Base-by-base conservation (phyloP, 2,888 invertebrate genomes). In the Diarsia brunnea region DNA sequence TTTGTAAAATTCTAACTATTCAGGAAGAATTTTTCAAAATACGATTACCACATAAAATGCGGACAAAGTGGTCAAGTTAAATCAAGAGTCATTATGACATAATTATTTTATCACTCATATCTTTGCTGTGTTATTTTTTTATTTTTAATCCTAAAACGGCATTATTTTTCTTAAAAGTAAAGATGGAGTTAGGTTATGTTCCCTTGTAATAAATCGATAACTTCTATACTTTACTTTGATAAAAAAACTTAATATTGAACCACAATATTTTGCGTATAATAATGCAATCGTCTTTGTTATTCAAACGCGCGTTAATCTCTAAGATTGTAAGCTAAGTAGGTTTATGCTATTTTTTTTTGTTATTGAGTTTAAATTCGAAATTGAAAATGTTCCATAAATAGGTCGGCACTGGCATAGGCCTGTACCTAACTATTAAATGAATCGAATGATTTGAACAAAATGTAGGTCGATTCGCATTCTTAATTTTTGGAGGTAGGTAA, bases 191-290 rank as follows among this genome's bases (percentile, higher is more conserved):
- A 38, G 11, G 4, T 45, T 24, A 38, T 7, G 4, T 45, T 77
- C 8, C 0, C 27, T 31, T 45, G 31, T 16, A 27, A 45, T 19
- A 38, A 14, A 49, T n/a, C 38, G 12, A 27, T 24, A 45, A 64
- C 4, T 27, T 63, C 63, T 58, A 58, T 31, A 49, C 47, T 53
- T 47, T 47, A 71, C 71, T 76, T 73, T 43, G 38, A 10, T n/a
- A 55, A 73, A 73, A 77, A 80, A 81, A 55, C 43, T 55, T 43
- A 49, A 19, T 21, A 49, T 31, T 43, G 51, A 43, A 49, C 27
- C 16, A 16, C n/a, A n/a, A n/a, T 73, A 49, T 73, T 71, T 58
- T 47, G 47, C 69, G n/a, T 19, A 53, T 45, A 3, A 58, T 38
- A 38, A 58, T n/a, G 14, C 27, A n/a, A n/a, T n/a, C n/a, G n/a